These are phyloP conservation scores for Heterotis niloticus DNA, from an alignment of 2,113 vertebrate species.

Conservation along the genomic window DNA sequence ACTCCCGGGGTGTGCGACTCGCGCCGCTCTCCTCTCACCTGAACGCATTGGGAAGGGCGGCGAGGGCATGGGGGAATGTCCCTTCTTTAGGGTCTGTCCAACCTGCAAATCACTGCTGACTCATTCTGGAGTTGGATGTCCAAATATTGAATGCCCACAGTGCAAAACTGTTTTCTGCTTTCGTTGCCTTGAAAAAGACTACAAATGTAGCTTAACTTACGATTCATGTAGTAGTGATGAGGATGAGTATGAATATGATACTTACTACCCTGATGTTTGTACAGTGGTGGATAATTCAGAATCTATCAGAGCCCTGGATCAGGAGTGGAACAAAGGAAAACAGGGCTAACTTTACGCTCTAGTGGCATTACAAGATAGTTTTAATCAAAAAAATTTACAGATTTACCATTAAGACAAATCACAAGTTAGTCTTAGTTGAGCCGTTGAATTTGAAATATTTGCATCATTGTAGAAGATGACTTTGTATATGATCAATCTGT, in stretches of 20 bases:
- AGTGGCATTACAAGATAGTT: not conserved
- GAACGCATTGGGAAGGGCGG: constrained; percentile 4
- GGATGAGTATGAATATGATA: not conserved
- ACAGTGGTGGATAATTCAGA: constrained; percentile 33
- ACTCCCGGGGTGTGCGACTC: constrained; percentile 32
- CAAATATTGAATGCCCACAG: constrained; percentile 30
- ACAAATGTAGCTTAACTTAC: not conserved
- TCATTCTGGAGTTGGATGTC: constrained; percentile 40
- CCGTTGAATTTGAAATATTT: no score
- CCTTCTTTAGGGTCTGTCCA: constrained; percentile 43
- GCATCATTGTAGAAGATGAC: no score
- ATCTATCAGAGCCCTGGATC: constrained; percentile 14
- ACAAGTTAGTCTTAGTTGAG: not conserved
- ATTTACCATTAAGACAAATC: not conserved
- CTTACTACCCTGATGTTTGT: not conserved
- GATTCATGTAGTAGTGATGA: not conserved
- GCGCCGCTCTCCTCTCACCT: constrained; percentile 36
- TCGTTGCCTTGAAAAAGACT: constrained; percentile 28
- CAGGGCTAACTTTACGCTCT: not conserved
- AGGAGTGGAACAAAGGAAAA: constrained; percentile 1
- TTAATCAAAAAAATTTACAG: not conserved
- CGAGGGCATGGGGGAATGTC: constrained; percentile 31
- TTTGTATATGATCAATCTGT: no score
- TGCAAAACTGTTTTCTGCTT: constrained; percentile 40
- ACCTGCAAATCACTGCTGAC: constrained; percentile 36